Conservation (phyloP, 2,113 vertebrate species). For the Amphiprion ocellaris region DNA sequence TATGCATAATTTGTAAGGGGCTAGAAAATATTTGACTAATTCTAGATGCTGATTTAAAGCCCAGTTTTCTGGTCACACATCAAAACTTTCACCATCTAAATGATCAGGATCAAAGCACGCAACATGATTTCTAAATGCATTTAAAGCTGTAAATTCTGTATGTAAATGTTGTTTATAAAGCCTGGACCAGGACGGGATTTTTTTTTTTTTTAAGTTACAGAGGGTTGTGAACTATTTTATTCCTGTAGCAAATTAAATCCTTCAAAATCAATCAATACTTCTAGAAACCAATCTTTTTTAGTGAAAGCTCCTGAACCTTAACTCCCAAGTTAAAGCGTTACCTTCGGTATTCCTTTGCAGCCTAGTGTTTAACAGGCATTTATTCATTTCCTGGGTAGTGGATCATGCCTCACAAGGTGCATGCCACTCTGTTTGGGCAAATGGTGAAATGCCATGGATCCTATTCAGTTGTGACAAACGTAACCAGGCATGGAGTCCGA, state of each 20-base stretch:
- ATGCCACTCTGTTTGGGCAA: constrained; percentile 51
- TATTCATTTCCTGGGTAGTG: constrained; percentile 44
- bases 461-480: constrained; percentile 44
- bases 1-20: neutral
- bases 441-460: constrained; percentile 51
- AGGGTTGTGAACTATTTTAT: constrained; percentile 29
- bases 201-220: constrained; percentile 25
- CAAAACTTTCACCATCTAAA: constrained; percentile 15
- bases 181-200: neutral
- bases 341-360: constrained; percentile 41
- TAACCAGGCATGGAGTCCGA: constrained; percentile 46
- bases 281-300: constrained; percentile 12
- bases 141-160: constrained; percentile 29
- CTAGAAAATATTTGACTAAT: constrained; percentile 23
- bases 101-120: constrained; percentile 11
- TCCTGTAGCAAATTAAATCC: neutral
- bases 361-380: constrained; percentile 26
- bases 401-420: constrained; percentile 46
- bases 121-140: constrained; percentile 27
- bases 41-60: constrained; percentile 33
- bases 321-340: constrained; percentile 17
- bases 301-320: constrained; percentile 12
- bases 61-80: constrained; percentile 31
- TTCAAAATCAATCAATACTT: constrained; percentile 37
- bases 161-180: constrained; percentile 25